A percentile compares a stretch with the other conserved stretches of the same genome.
Evolutionary conservation across 2,113 vertebrate genomes (phyloP).

Genomic region (Nothocercus nigrocapillus): DNA sequence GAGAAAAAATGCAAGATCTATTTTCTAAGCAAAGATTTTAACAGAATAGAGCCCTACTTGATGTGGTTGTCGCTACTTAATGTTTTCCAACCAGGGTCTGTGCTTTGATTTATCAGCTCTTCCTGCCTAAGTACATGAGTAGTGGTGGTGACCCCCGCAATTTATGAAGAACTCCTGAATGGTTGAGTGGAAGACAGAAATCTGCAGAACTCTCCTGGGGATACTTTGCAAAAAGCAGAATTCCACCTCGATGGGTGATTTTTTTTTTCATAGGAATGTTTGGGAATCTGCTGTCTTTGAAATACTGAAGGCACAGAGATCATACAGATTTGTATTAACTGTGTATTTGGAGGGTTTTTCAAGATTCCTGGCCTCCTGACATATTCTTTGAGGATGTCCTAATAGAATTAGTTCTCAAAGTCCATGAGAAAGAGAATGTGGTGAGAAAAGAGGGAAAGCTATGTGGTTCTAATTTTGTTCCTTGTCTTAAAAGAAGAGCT

Average conservation of each 20-base stretch:
- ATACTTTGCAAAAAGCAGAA: not conserved
- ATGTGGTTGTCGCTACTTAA: not conserved
- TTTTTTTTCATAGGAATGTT: not conserved
- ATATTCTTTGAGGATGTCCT: not conserved
- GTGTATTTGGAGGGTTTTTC: accelerated
- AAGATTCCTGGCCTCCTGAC: not conserved
- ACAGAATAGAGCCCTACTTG: not conserved
- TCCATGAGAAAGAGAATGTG: accelerated
- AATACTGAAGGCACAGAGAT: not conserved
- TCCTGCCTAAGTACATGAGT: accelerated
- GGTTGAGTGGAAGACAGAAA: not conserved
- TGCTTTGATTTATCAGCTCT: not conserved
- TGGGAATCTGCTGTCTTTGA: not conserved
- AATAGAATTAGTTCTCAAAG: not conserved
- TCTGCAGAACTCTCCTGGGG: not conserved
- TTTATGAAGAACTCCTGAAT: not conserved
- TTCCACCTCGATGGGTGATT: not conserved
- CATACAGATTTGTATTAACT: not conserved
- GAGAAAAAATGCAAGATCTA: not conserved
- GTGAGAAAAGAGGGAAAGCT: not conserved
- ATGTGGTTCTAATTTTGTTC: not conserved
- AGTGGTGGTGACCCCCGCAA: not conserved
- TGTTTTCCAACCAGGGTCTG: not conserved
- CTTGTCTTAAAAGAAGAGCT: not conserved
- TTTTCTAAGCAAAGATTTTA: not conserved